Base-by-base conservation (phyloP, 2,113 vertebrate genomes). In the Equus przewalskii region DNA sequence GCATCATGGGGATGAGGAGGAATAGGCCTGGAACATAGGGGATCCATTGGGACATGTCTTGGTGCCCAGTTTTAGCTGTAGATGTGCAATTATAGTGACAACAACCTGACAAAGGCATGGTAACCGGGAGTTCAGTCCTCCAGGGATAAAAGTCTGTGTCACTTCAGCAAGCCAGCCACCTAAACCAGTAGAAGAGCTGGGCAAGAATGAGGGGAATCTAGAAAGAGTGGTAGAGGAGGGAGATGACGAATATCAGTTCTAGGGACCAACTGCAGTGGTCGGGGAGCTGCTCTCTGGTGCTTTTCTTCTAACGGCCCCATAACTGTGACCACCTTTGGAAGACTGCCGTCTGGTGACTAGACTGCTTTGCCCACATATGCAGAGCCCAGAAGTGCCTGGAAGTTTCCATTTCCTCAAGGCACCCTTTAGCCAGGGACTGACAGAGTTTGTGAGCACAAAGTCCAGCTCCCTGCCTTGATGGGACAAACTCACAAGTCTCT, bases 171-270 rank as follows among this genome's bases (percentile, higher is more conserved):
- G 15, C 41, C 67, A 84, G 36, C 28, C 18, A 54, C 9, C 33
- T 7, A 26, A 7, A 44, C 73, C 56, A 65, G 72, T 54, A 33
- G 33, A 12, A 46, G 21, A 51, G 18, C 51, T 51, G 28, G 49
- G 6, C 4, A 41, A 78, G 87, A 82, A 44, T 3, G 11, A 30
- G 15, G 28, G 46, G 33, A 36, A 22, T 49, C 26, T 7, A 67
- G 36, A 79, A 91, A 21, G n/a, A n/a, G 67, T 24, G 83, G 72
- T 5, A 16, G 58, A 79, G 51, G 46, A 46, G 41, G 36, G 13
- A 54, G n/a, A 44, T 4, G 64, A 0, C 15, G 19, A 85, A 1
- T 6, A 12, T 49, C 84, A 62, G 0, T 49, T 26, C 14, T 1
- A 18, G 64, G 1, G 44, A 65, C 70, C 26, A 26, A 5, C 33